These are phyloP conservation scores for Andrena dorsata DNA, from an alignment of 2,888 invertebrate genomes.

Conservation along the genomic window DNA sequence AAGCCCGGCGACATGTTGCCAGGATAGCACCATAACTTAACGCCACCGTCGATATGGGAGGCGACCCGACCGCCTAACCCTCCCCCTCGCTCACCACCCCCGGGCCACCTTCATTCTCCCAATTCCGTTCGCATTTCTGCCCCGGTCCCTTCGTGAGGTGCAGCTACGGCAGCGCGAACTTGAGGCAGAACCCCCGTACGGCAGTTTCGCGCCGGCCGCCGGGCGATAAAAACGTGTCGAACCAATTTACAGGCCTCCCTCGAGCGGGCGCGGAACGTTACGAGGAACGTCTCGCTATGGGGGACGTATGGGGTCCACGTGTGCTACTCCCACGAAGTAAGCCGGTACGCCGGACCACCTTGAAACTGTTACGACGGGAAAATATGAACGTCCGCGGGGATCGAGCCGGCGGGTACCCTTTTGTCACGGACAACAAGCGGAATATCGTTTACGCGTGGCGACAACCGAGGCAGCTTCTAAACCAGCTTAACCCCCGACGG, in stretches of 20 bases:
- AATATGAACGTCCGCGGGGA: too few species aligned
- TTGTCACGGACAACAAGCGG: not conserved
- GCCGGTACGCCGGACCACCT: too few species aligned
- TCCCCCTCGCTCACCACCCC: conserved; percentile 2
- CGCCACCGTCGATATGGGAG: conserved; percentile 78
- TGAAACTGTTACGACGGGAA: too few species aligned
- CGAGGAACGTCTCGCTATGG: not conserved
- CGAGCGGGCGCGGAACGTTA: conserved; percentile 12
- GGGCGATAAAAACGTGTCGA: conserved; percentile 66
- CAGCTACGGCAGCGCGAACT: conserved; percentile 46
- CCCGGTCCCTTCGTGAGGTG: conserved; percentile 55
- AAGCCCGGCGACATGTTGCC: conserved; percentile 83
- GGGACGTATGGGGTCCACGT: conserved; percentile 2
- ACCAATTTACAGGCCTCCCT: conserved; percentile 62
- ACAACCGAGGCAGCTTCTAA: conserved; percentile 27
- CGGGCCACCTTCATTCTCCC: conserved; percentile 36
- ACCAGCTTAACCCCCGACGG: conserved; percentile 25
- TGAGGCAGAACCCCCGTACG: conserved; percentile 44
- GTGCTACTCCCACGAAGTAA: not conserved
- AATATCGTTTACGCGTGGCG: conserved; percentile 8
- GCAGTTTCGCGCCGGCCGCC: conserved; percentile 41
- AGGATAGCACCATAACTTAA: conserved; percentile 83
- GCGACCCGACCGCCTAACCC: conserved; percentile 39
- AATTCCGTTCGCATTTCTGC: conserved; percentile 52
- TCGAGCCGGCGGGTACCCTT: not conserved